Conservation (phyloP, 2,888 invertebrate genomes). For the Cantharis rufa region DNA sequence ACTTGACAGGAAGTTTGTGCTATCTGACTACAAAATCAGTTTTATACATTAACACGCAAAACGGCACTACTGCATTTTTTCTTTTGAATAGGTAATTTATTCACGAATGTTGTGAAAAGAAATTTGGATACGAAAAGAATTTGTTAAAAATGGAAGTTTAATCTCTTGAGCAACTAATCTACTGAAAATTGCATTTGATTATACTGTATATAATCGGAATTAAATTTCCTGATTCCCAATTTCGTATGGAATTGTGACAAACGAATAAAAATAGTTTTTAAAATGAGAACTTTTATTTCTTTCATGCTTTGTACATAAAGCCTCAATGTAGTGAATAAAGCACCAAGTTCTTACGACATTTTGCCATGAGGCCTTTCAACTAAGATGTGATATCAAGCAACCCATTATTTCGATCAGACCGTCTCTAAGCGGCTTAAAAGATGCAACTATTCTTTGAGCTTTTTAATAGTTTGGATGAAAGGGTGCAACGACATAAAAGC, state of each 20-base stretch:
- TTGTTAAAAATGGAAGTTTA: neutral
- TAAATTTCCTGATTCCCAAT: neutral
- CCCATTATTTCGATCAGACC: constrained; percentile 29
- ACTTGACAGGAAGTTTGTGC: constrained; percentile 14
- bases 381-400: constrained; percentile 22
- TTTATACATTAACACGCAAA: constrained; percentile 6
- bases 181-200: neutral
- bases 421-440: constrained; percentile 31
- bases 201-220: neutral
- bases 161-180: neutral
- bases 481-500: constrained; percentile 31
- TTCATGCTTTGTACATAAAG: constrained; percentile 15
- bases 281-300: constrained; percentile 9
- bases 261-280: neutral
- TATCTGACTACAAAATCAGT: constrained; percentile 12
- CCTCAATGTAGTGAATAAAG: constrained; percentile 8
- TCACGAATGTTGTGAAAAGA: neutral
- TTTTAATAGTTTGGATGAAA: constrained; percentile 28
- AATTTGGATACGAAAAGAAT: neutral
- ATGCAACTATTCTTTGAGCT: constrained; percentile 29
- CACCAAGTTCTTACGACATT: constrained; percentile 15
- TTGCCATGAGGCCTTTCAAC: constrained; percentile 18
- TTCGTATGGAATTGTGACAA: neutral
- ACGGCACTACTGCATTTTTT: neutral
- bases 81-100: neutral